phyloP scores from a whole-genome alignment of 2,888 invertebrate species.

The Pollenia labialis region DNA sequence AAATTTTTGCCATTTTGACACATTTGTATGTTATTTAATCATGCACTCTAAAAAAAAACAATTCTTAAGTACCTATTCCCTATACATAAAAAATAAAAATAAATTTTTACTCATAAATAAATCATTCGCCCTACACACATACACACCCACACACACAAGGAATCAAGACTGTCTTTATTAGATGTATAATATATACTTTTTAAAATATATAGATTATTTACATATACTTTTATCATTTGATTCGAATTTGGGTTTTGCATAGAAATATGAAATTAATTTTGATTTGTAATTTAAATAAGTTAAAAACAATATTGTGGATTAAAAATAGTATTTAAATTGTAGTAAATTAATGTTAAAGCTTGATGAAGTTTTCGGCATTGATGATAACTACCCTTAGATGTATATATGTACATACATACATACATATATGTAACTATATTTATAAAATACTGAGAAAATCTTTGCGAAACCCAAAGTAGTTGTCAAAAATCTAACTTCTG shows the following conservation, averaged over 20 bases:
- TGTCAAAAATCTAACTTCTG: too few species aligned
- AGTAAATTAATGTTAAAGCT: too few species aligned
- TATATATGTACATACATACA: not conserved
- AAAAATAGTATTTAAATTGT: too few species aligned
- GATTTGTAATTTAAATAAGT: too few species aligned
- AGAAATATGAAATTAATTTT: too few species aligned
- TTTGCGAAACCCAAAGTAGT: too few species aligned
- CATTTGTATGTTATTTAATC: constrained; percentile 24
- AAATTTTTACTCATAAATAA: not conserved
- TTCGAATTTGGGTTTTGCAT: not conserved
- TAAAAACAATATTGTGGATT: too few species aligned
- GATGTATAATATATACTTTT: constrained; percentile 62
- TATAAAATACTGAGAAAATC: not conserved
- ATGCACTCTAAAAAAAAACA: constrained; percentile 26
- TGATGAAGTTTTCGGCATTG: too few species aligned
- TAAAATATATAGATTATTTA: constrained; percentile 20
- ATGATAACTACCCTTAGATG: too few species aligned
- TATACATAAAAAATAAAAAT: not conserved
- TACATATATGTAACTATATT: too few species aligned
- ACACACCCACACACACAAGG: constrained; percentile 54
- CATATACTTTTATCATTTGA: constrained; percentile 16
- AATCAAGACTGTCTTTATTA: constrained; percentile 73
- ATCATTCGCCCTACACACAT: constrained; percentile 8
- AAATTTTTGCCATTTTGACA: constrained; percentile 34
- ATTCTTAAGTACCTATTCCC: not conserved